Conservation (phyloP, 2,888 invertebrate species). For the Amaurobius ferox region DNA sequence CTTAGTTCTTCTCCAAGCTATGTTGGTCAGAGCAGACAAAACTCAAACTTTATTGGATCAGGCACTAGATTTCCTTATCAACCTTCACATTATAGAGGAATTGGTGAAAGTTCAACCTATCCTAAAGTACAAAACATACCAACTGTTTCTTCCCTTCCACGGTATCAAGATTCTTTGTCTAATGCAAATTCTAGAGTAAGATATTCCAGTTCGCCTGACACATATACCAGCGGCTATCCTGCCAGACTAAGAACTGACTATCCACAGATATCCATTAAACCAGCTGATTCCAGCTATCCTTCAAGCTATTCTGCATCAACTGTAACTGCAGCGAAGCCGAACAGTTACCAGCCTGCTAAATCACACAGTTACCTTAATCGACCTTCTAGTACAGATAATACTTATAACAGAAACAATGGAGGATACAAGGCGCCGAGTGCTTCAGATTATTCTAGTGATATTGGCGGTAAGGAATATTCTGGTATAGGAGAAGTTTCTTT, state of each 20-base stretch:
- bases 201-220: no score
- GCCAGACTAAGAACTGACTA: neutral
- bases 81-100: neutral
- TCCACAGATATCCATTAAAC: neutral
- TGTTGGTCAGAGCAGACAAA: no score
- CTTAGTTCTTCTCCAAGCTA: no score
- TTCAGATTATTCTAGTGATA: slow-evolving; percentile 28
- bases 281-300: neutral
- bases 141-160: neutral
- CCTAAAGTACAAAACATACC: neutral
- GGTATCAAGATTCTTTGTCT: neutral
- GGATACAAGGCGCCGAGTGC: neutral
- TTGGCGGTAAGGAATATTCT: slow-evolving; percentile 18
- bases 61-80: neutral
- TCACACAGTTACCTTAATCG: neutral
- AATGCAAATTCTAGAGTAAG: neutral
- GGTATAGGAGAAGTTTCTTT: slow-evolving; percentile 21
- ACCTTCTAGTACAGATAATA: no score
- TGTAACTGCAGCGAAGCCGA: neutral
- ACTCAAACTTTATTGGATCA: no score
- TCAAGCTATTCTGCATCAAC: neutral
- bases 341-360: neutral
- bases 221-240: neutral
- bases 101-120: neutral
- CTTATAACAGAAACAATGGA: no score